Evolutionary conservation across 2,797 vertebrate genomes (phyloP).

Genomic region (Macropodus opercularis): DNA sequence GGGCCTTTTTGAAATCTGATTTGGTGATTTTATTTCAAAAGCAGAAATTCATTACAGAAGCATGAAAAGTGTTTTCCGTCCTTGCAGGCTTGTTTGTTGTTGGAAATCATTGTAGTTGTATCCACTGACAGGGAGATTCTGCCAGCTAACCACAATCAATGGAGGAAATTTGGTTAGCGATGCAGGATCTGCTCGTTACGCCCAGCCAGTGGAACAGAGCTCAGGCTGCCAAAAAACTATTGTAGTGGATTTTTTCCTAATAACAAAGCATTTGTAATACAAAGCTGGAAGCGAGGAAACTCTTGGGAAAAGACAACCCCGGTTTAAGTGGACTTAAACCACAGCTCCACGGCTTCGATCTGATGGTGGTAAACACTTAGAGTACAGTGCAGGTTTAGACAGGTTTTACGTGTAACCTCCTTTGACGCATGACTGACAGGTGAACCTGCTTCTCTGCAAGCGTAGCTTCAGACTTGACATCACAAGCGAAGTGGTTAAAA

Average conservation of each 20-base stretch:
- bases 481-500: background rate
- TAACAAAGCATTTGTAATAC: conserved; percentile 9
- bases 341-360: background rate
- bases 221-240: conserved; percentile 22
- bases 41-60: conserved; percentile 21
- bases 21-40: conserved; percentile 43
- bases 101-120: conserved; percentile 28
- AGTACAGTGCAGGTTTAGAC: too few species aligned
- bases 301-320: background rate
- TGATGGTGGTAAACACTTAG: background rate
- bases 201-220: background rate
- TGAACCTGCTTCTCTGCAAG: background rate
- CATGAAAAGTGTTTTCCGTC: conserved; percentile 12
- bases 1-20: conserved; percentile 49
- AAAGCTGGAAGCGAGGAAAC: conserved; percentile 3
- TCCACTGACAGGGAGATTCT: conserved; percentile 35
- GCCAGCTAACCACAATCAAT: conserved; percentile 47
- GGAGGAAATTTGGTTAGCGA: conserved; percentile 26
- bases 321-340: background rate
- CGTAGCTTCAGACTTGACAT: background rate
- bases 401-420: background rate
- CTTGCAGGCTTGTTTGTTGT: conserved; percentile 26
- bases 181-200: conserved; percentile 38
- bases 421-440: background rate
- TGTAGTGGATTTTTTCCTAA: conserved; percentile 4